These are phyloP conservation scores for Eulemur rufifrons DNA, from an alignment of 2,113 vertebrate species.

Conservation along the genomic window DNA sequence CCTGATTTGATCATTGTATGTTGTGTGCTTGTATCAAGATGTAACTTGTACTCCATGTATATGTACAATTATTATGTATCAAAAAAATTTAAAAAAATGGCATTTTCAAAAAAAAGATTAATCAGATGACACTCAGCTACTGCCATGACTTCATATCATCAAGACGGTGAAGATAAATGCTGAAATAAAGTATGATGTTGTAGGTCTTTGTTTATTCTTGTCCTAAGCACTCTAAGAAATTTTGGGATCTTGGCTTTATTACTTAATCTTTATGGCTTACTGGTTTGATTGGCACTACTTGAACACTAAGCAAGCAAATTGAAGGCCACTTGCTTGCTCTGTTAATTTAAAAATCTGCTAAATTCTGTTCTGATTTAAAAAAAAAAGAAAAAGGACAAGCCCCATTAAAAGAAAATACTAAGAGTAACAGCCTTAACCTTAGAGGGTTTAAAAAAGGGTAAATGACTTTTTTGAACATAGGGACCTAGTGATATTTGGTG, in stretches of 20 bases:
- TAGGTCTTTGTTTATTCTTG: constrained; percentile 13
- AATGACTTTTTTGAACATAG: neutral
- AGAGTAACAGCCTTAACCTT: neutral
- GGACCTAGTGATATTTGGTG: neutral
- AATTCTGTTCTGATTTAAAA: neutral
- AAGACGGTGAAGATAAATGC: neutral
- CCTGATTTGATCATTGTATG: too few species aligned
- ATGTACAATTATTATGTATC: too few species aligned
- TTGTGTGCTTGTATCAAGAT: too few species aligned
- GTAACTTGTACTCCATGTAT: too few species aligned
- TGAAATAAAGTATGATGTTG: constrained; percentile 41
- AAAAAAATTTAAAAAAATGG: too few species aligned
- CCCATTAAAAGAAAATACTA: neutral
- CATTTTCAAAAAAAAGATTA: neutral
- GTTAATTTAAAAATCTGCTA: constrained; percentile 12
- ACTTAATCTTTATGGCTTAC: neutral
- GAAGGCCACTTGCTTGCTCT: neutral
- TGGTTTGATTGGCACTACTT: neutral
- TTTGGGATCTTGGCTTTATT: neutral
- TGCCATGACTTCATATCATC: neutral
- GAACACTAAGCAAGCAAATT: neutral
- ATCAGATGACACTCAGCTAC: neutral
- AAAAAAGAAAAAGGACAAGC: neutral
- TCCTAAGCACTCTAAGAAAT: neutral
- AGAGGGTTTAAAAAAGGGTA: neutral